Evolutionary conservation across 2,888 invertebrate genomes (phyloP).

Genomic region (Fragum sueziense): DNA sequence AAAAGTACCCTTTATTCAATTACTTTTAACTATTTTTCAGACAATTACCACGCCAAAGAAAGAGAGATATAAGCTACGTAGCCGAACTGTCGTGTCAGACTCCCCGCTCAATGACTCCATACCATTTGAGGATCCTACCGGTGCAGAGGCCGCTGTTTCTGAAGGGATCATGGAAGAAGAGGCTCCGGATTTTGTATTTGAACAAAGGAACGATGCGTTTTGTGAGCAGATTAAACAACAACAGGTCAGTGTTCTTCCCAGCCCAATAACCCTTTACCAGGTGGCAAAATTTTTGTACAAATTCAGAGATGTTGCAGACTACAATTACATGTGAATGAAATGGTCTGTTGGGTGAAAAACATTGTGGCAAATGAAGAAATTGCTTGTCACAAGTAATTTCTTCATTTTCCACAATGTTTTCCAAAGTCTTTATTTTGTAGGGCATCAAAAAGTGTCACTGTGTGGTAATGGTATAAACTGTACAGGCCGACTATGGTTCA

Average conservation of each 20-base stretch:
- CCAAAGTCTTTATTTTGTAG: too few relatives aligned
- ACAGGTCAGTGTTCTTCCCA: slow-evolving; percentile 56
- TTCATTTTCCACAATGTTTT: too few relatives aligned
- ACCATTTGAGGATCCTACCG: slow-evolving; percentile 44
- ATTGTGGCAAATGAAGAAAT: too few relatives aligned
- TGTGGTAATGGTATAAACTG: too few relatives aligned
- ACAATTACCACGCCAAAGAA: slow-evolving; percentile 77
- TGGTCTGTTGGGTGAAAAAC: too few relatives aligned
- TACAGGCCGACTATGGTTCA: too few relatives aligned
- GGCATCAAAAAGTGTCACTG: too few relatives aligned
- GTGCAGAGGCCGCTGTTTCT: slow-evolving; percentile 33
- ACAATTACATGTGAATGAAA: too few relatives aligned
- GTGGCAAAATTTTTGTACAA: too few relatives aligned
- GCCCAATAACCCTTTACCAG: too few relatives aligned
- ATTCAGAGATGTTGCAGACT: too few relatives aligned
- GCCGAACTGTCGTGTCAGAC: slow-evolving; percentile 55
- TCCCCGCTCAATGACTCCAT: slow-evolving; percentile 42
- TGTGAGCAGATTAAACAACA: slow-evolving; percentile 72
- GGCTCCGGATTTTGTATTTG: slow-evolving; percentile 61
- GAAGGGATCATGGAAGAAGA: slow-evolving; percentile 63
- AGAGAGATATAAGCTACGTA: slow-evolving; percentile 66
- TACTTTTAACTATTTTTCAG: slow-evolving; percentile 64
- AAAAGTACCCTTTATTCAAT: neutral
- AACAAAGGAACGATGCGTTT: slow-evolving; percentile 70
- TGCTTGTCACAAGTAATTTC: too few relatives aligned